Evolutionary conservation across 2,113 vertebrate genomes (phyloP).

Genomic region (Typhlomys cinereus): DNA sequence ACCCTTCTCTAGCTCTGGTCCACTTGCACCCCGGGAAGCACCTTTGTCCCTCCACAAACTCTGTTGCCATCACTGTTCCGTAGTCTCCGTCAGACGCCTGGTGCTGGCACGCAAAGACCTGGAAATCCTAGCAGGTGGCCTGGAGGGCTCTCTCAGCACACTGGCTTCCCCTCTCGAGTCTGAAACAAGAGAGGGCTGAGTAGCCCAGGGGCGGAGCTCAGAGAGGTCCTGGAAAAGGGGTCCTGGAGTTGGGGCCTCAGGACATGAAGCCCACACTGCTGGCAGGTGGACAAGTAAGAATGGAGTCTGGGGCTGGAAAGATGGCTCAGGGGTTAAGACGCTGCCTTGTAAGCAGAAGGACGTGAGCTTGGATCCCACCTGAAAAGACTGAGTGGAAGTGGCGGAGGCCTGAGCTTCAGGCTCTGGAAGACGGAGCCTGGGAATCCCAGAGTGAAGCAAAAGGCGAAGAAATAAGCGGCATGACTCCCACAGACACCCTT

Average conservation of each 20-base stretch:
- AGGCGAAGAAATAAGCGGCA: no score
- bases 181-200: background rate
- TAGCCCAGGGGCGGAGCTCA: accelerated
- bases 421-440: no score
- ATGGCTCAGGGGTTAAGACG: no score
- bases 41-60: background rate
- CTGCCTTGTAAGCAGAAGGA: no score
- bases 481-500: no score
- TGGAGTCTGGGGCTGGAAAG: background rate
- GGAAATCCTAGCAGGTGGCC: background rate
- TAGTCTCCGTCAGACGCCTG: background rate
- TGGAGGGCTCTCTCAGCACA: accelerated
- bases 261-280: background rate
- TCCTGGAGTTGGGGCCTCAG: background rate
- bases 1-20: background rate
- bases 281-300: background rate
- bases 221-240: background rate
- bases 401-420: no score
- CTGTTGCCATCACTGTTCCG: background rate
- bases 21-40: background rate
- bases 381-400: no score
- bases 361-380: no score
- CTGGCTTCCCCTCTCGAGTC: background rate
- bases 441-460: no score
- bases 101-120: background rate